These are phyloP conservation scores for Malurus leucopterus DNA, from an alignment of 2,797 vertebrate species.

Conservation along the genomic window DNA sequence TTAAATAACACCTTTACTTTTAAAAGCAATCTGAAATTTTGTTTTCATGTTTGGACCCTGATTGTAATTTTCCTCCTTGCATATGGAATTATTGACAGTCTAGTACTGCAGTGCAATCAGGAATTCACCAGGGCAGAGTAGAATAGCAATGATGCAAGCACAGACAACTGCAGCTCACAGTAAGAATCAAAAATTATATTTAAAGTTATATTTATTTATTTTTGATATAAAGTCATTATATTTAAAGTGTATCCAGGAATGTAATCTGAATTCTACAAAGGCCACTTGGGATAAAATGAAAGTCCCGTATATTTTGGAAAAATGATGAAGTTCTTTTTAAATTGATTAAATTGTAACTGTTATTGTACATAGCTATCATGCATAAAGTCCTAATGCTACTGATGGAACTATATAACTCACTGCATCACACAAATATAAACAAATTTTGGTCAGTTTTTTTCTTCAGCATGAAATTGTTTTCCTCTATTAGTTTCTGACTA, in stretches of 20 bases:
- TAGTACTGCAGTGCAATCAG: background rate
- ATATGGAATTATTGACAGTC: background rate
- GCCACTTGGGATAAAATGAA: background rate
- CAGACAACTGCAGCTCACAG: background rate
- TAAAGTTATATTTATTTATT: too few relatives aligned
- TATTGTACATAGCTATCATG: background rate
- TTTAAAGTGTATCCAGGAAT: background rate
- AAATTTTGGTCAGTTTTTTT: background rate
- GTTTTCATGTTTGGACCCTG: background rate
- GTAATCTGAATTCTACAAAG: background rate
- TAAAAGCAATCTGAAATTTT: background rate
- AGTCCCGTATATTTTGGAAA: background rate
- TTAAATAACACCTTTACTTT: background rate
- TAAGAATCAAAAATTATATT: background rate
- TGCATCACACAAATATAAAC: background rate
- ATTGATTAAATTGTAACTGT: background rate
- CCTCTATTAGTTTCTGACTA: background rate
- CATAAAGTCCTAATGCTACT: background rate
- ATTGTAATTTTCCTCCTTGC: background rate
- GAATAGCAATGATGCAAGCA: background rate
- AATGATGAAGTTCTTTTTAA: background rate
- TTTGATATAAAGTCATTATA: too few relatives aligned
- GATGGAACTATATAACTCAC: background rate
- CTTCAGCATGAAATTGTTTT: background rate
- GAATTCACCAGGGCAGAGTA: background rate